Evolutionary conservation across 2,888 invertebrate genomes (phyloP), one percentile per base, ranked within the genome.

Genomic region (Cordilura impudica): DNA sequence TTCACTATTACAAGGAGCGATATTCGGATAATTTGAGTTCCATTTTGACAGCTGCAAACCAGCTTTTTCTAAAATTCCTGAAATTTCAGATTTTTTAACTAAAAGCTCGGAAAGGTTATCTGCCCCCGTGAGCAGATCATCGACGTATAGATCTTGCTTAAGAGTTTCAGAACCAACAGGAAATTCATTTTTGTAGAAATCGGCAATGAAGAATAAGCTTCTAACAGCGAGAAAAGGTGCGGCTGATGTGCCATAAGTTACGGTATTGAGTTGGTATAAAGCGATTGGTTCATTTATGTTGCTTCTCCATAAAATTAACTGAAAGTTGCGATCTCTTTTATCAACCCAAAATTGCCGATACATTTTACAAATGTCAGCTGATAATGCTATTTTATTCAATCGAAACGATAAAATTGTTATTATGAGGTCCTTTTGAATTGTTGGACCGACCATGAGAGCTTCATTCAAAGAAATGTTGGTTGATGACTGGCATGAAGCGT

Each of bases 361-460:
- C 5, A 29, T 29, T 29, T 29, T 29, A 29, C 29, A 29, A 8
- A 29, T 29, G 5, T 4, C 29, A 29, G 29, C 29, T 29, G 29
- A 29, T 2, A 74, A 21, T 1, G 54, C 69, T 26, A 19, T 53
- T 45, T 54, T 53, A 45, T 67, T 6, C 12, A 75, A 35, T n/a
- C 60, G 70, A 71, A 71, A 71, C 29, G 61, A 53, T 4, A 69
- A 29, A 29, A 4, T 29, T 29, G 29, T 29, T 29, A 29, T 2
- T 3, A 79, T 78, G 0, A 81, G 14, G 10, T 79, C 77, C 4
- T 67, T 71, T 49, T 80, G 80, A 31, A 79, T 71, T 1, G 76
- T 79, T 29, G 81, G 79, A 4, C 81, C 77, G 16, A 76, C 63
- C n/a, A n/a, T n/a, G n/a, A n/a, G n/a, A n/a, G 67, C 63, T 21